Evolutionary conservation across 1,140 invertebrate genomes (phyloP), one percentile per base, ranked within the genome.

Genomic region (Atopsyche davidsoni): DNA sequence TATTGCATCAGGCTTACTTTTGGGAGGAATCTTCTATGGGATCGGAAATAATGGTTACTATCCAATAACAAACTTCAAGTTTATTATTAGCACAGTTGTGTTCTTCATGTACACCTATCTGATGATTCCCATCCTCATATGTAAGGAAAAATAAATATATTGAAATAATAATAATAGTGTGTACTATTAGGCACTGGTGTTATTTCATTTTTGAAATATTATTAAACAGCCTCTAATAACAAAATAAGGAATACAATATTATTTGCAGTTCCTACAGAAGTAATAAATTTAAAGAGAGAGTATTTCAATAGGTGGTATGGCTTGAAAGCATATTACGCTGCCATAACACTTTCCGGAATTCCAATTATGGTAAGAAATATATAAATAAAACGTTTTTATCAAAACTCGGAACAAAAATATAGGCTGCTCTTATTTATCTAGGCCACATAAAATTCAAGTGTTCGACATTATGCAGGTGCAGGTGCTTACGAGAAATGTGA

Each of bases 251-350:
- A 39, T 16, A 3, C 2, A 38, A 49, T 28, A 28, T 63, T 55
- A 57, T 62, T 75, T 71, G 35, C 67, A 86, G 84, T 85, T 75
- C 83, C 85, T 0, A 66, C 75, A 41, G 83, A 87, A 65, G 77
- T 85, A 61, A 72, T 77, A 24, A 71, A 85, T 35, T 75, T 87
- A 59, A 74, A 80, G 9, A 66, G 83, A 54, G 86, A 88, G 64
- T 83, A 85, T 64, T 78, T 86, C 54, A 88, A 88, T 64, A 80
- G 82, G 34, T 88, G 85, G 85, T 88, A 88, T 66, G 82, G 83
- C 51, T 68, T 86, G 2, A 85, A 84, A 60, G 78, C 84, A 0
- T 87, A 85, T 62, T 87, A 85, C 57, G 64, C 81, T 10, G 84
- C 85, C 2, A 77, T 83, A 42, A 82, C 82, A 2, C 65, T 85